Evolutionary conservation across 2,888 invertebrate genomes (phyloP), one percentile per base, ranked within the genome.

Genomic region (Rugalucina vietnamica): DNA sequence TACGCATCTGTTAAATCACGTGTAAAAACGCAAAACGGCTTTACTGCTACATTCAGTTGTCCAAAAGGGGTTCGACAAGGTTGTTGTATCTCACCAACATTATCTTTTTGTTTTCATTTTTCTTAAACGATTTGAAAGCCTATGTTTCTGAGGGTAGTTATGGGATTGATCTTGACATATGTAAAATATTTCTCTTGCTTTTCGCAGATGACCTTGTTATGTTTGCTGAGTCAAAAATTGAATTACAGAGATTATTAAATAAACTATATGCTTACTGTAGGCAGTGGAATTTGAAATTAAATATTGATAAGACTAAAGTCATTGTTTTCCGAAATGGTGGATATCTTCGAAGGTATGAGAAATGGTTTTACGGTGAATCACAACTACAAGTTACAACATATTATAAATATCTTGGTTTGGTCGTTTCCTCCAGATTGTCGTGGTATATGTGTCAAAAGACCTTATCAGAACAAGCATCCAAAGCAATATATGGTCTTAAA

Each of bases 241-340:
- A 60, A 27, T 18, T 60, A 27, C 60, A 60, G 29, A 60, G 60
- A 29, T 10, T 27, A 29, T 27, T 60, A 60, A 60, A 60, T 60
- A 27, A 21, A 60, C 29, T 60, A 4, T 27, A 60, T 27, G 60
- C 5, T 1, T 60, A 60, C 29, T 60, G 60, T 60, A 5, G 21
- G 1, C 24, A 27, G 29, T 60, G 24, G 24, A 3, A 60, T 4
- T 29, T 60, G 60, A 60, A 27, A 18, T 5, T 60, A 1, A 60
- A 60, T 29, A 60, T 60, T 10, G 60, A 27, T 10, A 60, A 60
- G 29, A 27, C 60, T 10, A 60, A 3, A 29, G 29, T 60, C 29
- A 60, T 60, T 60, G 60, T 60, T 27, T 60, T 60, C 29, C 24
- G 60, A 60, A 60, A 60, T 60, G 60, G 60, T 60, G 60, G 60